Conservation (phyloP, 2,113 vertebrate genomes). For the Recurvirostra avosetta region DNA sequence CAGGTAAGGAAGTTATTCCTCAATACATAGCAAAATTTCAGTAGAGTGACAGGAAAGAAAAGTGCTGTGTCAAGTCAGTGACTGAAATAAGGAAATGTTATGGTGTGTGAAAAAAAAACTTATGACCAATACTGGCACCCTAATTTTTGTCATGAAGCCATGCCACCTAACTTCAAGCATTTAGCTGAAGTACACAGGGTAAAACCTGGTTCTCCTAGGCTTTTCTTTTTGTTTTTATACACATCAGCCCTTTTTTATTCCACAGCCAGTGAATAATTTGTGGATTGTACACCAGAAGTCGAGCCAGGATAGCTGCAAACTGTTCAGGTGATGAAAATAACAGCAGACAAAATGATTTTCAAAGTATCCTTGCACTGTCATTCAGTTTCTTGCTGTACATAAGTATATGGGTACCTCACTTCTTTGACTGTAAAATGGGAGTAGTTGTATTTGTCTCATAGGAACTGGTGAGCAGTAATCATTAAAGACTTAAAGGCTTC, state of each 20-base stretch:
- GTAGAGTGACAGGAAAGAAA: neutral
- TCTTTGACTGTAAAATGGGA: neutral
- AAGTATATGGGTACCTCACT: neutral
- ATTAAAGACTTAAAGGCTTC: neutral
- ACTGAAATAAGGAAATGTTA: neutral
- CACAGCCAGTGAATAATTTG: neutral
- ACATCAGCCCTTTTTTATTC: neutral
- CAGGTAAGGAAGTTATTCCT: neutral
- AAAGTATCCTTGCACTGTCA: neutral
- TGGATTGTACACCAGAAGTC: neutral
- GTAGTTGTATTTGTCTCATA: neutral
- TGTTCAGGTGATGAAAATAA: neutral
- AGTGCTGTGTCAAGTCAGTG: neutral
- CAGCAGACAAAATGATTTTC: neutral
- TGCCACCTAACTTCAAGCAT: neutral
- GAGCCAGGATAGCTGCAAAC: neutral
- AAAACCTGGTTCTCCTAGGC: neutral
- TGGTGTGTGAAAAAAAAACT: neutral
- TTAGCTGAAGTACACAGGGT: neutral
- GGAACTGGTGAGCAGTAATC: neutral
- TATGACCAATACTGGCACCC: neutral
- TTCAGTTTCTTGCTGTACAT: neutral
- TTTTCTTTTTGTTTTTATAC: neutral
- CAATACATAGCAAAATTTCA: neutral
- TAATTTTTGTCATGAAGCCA: neutral